Evolutionary conservation across 2,888 invertebrate genomes (phyloP).

Genomic region (Dynastes maya): DNA sequence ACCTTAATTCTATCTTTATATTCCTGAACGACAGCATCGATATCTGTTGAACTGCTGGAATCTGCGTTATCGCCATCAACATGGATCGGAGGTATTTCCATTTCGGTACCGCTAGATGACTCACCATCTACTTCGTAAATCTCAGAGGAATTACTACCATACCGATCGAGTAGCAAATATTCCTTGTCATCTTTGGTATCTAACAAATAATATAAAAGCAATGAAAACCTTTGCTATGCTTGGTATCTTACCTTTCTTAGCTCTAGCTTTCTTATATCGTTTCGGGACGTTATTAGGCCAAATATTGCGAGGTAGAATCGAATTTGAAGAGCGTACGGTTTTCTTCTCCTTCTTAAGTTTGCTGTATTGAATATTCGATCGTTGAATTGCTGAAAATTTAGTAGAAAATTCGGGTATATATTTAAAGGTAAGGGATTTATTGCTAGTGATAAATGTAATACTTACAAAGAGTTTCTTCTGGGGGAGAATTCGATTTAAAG

Average conservation of each 20-base stretch:
- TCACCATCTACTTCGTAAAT: slow-evolving; percentile 61
- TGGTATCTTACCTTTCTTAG: slow-evolving; percentile 29
- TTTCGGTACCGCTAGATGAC: slow-evolving; percentile 64
- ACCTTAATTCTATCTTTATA: slow-evolving; percentile 83
- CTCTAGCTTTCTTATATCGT: slow-evolving; percentile 27
- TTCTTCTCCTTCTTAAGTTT: slow-evolving; percentile 59
- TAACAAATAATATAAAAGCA: slow-evolving; percentile 52
- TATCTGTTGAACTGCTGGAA: slow-evolving; percentile 83
- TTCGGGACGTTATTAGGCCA: slow-evolving; percentile 44
- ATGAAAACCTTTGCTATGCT: background rate
- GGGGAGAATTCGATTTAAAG: slow-evolving; percentile 74
- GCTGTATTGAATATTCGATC: slow-evolving; percentile 64
- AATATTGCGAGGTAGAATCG: slow-evolving; percentile 40
- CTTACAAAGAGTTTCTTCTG: slow-evolving; percentile 72
- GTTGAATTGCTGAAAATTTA: slow-evolving; percentile 53
- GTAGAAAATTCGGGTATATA: background rate
- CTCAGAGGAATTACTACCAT: slow-evolving; percentile 67
- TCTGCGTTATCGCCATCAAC: slow-evolving; percentile 70
- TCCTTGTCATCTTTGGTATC: slow-evolving; percentile 75
- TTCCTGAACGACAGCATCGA: slow-evolving; percentile 85
- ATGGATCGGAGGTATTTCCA: slow-evolving; percentile 56
- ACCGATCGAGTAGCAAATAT: slow-evolving; percentile 75
- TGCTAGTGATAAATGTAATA: background rate
- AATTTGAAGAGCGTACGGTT: slow-evolving; percentile 31
- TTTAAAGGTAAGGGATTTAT: too few species aligned